Evolutionary conservation across 2,888 invertebrate genomes (phyloP).

Genomic region (Lypha dubia): DNA sequence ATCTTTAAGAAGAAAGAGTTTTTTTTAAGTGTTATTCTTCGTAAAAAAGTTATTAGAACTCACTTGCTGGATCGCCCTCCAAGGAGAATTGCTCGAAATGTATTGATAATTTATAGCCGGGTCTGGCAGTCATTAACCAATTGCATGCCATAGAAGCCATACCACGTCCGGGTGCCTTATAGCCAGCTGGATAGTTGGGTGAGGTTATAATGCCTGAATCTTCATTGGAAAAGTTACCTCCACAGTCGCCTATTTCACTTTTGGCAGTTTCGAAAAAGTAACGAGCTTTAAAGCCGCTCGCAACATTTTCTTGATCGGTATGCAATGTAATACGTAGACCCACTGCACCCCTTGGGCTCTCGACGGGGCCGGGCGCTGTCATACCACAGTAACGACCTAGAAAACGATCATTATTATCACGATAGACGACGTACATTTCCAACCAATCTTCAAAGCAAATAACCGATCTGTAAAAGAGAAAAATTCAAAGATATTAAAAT

Average conservation of each 20-base stretch:
- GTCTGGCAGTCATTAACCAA: slow-evolving; percentile 96
- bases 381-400: slow-evolving; percentile 96
- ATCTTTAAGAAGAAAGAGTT: slow-evolving; percentile 83
- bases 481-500: background rate
- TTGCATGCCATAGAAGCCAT: slow-evolving; percentile 95
- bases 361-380: slow-evolving; percentile 96
- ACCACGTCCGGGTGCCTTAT: slow-evolving; percentile 91
- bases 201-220: slow-evolving; percentile 93
- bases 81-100: slow-evolving; percentile 96
- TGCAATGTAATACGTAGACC: slow-evolving; percentile 95
- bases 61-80: slow-evolving; percentile 95
- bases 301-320: slow-evolving; percentile 93
- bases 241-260: slow-evolving; percentile 96
- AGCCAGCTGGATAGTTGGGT: slow-evolving; percentile 95
- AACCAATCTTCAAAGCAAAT: slow-evolving; percentile 96
- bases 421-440: slow-evolving; percentile 95
- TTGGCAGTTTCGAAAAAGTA: slow-evolving; percentile 96
- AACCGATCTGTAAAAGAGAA: slow-evolving; percentile 85
- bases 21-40: background rate
- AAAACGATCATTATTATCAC: slow-evolving; percentile 91
- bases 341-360: slow-evolving; percentile 94
- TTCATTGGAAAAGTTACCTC: slow-evolving; percentile 93
- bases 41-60: slow-evolving; percentile 77
- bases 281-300: slow-evolving; percentile 97
- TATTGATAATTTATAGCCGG: slow-evolving; percentile 93